These are phyloP conservation scores for Tetragonisca angustula DNA, from an alignment of 2,888 invertebrate genomes.

Conservation along the genomic window DNA sequence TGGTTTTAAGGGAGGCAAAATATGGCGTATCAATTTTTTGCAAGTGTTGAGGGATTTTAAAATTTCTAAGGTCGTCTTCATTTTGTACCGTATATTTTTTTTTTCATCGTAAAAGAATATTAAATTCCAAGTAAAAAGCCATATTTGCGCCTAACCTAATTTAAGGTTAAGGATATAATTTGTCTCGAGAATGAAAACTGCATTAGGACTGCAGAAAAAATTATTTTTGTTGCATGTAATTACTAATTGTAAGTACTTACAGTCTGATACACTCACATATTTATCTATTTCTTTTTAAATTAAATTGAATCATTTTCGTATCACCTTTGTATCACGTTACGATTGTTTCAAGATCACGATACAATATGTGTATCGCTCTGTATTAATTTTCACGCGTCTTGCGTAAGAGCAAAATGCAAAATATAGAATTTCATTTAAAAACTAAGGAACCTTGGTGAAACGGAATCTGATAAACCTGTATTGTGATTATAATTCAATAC, in stretches of 20 bases:
- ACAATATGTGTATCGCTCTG: background rate
- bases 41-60: too few relatives aligned
- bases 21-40: too few relatives aligned
- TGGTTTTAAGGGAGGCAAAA: too few relatives aligned
- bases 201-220: too few relatives aligned
- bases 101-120: too few relatives aligned
- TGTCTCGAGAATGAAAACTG: too few relatives aligned
- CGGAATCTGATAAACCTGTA: background rate
- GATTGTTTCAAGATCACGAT: background rate
- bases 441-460: background rate
- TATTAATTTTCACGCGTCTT: background rate
- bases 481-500: background rate
- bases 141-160: too few relatives aligned
- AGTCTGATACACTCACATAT: background rate
- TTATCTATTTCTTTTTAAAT: background rate
- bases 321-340: background rate
- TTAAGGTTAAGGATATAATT: too few relatives aligned
- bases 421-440: background rate
- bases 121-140: too few relatives aligned
- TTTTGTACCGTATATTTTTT: too few relatives aligned
- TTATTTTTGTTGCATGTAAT: too few relatives aligned
- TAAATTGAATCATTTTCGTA: background rate
- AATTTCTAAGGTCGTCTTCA: too few relatives aligned
- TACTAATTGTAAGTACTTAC: background rate
- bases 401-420: background rate